These are phyloP conservation scores for Triplophysa dalaica DNA, from an alignment of 2,113 vertebrate species.

Conservation along the genomic window DNA sequence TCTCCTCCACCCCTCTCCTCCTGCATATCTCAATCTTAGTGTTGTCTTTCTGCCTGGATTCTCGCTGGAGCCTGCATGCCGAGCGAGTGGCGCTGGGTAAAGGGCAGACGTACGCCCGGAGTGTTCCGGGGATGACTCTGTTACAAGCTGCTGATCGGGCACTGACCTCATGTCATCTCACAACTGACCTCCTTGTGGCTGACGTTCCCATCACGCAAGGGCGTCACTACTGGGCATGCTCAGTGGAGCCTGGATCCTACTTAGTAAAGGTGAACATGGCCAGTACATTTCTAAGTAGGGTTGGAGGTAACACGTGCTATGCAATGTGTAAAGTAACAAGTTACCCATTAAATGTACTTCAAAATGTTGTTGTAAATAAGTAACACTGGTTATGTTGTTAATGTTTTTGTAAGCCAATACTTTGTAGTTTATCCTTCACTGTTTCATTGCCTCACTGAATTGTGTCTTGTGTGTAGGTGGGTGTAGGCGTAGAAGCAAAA, in stretches of 20 bases:
- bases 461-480: constrained; percentile 71
- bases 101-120: constrained; percentile 90
- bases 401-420: too few relatives aligned
- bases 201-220: constrained; percentile 88
- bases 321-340: too few relatives aligned
- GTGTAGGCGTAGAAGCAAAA: constrained; percentile 90
- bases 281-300: too few relatives aligned
- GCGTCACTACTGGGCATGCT: constrained; percentile 95
- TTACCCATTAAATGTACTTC: too few relatives aligned
- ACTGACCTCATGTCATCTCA: constrained; percentile 91
- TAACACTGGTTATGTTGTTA: too few relatives aligned
- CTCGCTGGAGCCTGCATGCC: constrained; percentile 88
- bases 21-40: constrained; percentile 70
- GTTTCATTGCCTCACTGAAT: not conserved
- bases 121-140: constrained; percentile 86
- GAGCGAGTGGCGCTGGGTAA: constrained; percentile 90
- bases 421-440: not conserved
- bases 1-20: not conserved
- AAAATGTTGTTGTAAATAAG: too few relatives aligned
- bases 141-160: constrained; percentile 83
- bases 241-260: constrained; percentile 92
- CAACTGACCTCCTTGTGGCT: constrained; percentile 86
- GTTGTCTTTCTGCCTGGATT: constrained; percentile 91
- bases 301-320: too few relatives aligned
- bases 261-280: constrained; percentile 80